A percentile compares a stretch with the other conserved stretches of the same genome.
These are phyloP conservation scores for Brotula barbata DNA, from an alignment of 2,797 vertebrate species.

Conservation along the genomic window DNA sequence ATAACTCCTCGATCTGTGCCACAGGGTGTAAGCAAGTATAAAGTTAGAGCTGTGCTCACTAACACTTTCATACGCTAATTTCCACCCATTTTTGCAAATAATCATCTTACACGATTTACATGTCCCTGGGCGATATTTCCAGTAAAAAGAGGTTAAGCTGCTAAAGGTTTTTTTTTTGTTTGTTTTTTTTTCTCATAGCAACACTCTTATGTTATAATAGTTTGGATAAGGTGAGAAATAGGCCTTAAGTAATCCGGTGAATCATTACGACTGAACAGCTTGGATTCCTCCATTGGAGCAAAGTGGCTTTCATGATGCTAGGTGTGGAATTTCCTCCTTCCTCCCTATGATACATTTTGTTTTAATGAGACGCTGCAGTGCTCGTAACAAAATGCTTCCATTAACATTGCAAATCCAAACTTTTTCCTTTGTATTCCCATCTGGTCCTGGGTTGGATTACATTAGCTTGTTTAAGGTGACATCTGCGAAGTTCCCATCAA, in stretches of 20 bases:
- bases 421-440: not conserved
- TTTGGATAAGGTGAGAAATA: slow-evolving; percentile 53
- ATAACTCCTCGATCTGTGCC: slow-evolving; percentile 45
- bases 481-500: slow-evolving; percentile 17
- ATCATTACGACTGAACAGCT: slow-evolving; percentile 57
- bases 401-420: not conserved
- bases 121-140: slow-evolving; percentile 57
- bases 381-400: slow-evolving; percentile 8
- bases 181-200: too few species aligned
- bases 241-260: slow-evolving; percentile 48
- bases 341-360: slow-evolving; percentile 5
- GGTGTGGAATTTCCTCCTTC: slow-evolving; percentile 16
- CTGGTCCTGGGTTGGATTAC: slow-evolving; percentile 6
- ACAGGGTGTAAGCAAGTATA: slow-evolving; percentile 35
- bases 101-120: slow-evolving; percentile 51
- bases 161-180: slow-evolving; percentile 63
- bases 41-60: too few species aligned
- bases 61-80: slow-evolving; percentile 39
- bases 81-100: slow-evolving; percentile 42
- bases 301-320: slow-evolving; percentile 31
- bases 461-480: slow-evolving; percentile 6
- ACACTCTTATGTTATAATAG: slow-evolving; percentile 51
- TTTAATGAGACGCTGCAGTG: slow-evolving; percentile 16
- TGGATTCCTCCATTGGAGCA: slow-evolving; percentile 29
- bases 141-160: slow-evolving; percentile 65